These are phyloP conservation scores for Griposia aprilina DNA, from an alignment of 2,888 invertebrate species.

Conservation along the genomic window DNA sequence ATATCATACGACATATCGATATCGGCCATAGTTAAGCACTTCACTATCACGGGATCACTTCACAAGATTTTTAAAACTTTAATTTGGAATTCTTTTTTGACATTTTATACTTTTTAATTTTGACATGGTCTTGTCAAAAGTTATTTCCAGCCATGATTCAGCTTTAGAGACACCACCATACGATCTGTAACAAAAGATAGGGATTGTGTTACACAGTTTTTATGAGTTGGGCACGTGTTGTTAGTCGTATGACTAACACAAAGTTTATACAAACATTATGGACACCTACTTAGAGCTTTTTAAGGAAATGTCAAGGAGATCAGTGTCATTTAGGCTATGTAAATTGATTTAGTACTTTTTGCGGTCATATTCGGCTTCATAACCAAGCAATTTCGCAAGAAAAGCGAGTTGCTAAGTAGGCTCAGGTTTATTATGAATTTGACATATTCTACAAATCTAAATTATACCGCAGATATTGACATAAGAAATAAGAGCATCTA, in stretches of 20 bases:
- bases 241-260: slow-evolving; percentile 67
- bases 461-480: slow-evolving; percentile 29
- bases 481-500: slow-evolving; percentile 26
- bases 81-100: slow-evolving; percentile 74
- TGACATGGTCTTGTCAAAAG: slow-evolving; percentile 51
- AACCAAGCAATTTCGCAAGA: slow-evolving; percentile 33
- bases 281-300: slow-evolving; percentile 54
- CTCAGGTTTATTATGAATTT: slow-evolving; percentile 10
- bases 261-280: slow-evolving; percentile 49
- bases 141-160: slow-evolving; percentile 51
- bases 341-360: slow-evolving; percentile 54
- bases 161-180: slow-evolving; percentile 49
- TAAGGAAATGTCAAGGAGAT: slow-evolving; percentile 69
- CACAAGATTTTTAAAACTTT: slow-evolving; percentile 67
- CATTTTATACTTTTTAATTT: slow-evolving; percentile 72
- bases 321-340: slow-evolving; percentile 45
- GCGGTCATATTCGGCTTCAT: slow-evolving; percentile 27
- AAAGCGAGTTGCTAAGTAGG: slow-evolving; percentile 30
- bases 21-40: slow-evolving; percentile 70
- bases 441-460: slow-evolving; percentile 45
- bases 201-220: slow-evolving; percentile 63
- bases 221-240: slow-evolving; percentile 63
- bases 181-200: slow-evolving; percentile 75
- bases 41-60: slow-evolving; percentile 68
- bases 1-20: slow-evolving; percentile 66